A percentile compares a stretch with the other conserved stretches of the same genome.
phyloP scores from a whole-genome alignment of 2,113 vertebrate species.

The Platysteira castanea region DNA sequence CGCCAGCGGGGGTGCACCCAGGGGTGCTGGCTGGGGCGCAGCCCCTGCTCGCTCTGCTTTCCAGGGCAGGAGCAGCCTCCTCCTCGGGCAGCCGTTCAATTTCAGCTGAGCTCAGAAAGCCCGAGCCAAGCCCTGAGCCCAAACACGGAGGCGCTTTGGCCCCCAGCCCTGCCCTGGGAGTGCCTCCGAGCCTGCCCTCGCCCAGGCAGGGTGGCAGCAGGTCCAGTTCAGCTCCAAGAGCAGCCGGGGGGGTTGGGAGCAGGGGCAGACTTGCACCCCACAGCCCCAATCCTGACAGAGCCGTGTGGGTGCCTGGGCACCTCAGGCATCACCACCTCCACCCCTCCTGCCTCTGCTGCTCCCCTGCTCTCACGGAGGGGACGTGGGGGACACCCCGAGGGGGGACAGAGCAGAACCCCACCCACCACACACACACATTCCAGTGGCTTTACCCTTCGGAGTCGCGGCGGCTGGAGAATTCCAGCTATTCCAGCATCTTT shows the following conservation, averaged over 20 bases:
- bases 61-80: not conserved
- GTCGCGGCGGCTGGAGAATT: constrained; percentile 55
- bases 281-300: fast-evolving
- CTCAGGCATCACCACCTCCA: not conserved
- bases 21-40: not conserved
- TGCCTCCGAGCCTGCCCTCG: not conserved
- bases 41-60: not conserved
- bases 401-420: not conserved
- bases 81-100: not conserved
- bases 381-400: not conserved
- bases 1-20: not conserved
- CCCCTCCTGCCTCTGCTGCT: not conserved
- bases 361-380: not conserved
- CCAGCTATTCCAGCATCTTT: constrained; percentile 63
- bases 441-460: constrained; percentile 49
- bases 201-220: not conserved
- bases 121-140: not conserved
- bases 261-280: not conserved
- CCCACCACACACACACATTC: not conserved
- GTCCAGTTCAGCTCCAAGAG: fast-evolving
- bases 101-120: not conserved
- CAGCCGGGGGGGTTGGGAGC: fast-evolving
- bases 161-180: not conserved
- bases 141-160: not conserved
- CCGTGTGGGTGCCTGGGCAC: fast-evolving